Evolutionary conservation across 2,797 vertebrate species (phyloP).

Genomic region (Clarias pachynema): DNA sequence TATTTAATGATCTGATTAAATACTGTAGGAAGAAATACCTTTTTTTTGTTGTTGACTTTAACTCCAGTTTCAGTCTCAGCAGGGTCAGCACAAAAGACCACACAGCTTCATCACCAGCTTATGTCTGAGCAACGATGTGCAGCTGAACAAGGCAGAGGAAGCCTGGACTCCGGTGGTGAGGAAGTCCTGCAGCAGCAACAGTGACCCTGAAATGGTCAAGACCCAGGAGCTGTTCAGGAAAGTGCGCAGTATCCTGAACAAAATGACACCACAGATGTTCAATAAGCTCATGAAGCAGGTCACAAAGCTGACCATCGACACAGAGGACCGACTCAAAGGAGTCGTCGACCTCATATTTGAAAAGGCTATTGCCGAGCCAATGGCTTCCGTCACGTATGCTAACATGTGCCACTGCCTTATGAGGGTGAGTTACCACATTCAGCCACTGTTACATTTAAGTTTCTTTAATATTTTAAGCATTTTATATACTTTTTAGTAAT

Average conservation of each 20-base stretch:
- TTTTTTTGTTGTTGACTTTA: too few species aligned
- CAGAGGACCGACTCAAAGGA: constrained; percentile 94
- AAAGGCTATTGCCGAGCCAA: constrained; percentile 98
- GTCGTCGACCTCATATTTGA: constrained; percentile 97
- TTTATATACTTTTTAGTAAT: neutral
- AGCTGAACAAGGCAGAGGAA: constrained; percentile 83
- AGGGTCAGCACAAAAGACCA: constrained; percentile 87
- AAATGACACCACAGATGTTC: neutral
- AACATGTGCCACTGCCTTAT: constrained; percentile 99
- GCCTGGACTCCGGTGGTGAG: neutral
- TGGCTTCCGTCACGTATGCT: constrained; percentile 98
- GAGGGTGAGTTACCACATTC: constrained; percentile 80
- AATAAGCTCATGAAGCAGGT: constrained; percentile 92
- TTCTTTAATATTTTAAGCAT: too few species aligned
- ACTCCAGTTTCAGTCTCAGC: constrained; percentile 89
- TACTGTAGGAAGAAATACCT: neutral
- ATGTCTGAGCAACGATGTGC: constrained; percentile 88
- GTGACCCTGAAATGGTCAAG: neutral
- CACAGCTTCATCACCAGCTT: constrained; percentile 92
- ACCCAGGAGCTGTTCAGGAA: neutral
- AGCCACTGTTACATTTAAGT: too few species aligned
- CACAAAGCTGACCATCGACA: constrained; percentile 90
- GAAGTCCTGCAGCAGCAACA: neutral
- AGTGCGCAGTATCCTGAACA: neutral
- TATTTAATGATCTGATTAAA: too few species aligned